Evolutionary conservation across 2,888 invertebrate genomes (phyloP).

Genomic region (Drosophila histrio): DNA sequence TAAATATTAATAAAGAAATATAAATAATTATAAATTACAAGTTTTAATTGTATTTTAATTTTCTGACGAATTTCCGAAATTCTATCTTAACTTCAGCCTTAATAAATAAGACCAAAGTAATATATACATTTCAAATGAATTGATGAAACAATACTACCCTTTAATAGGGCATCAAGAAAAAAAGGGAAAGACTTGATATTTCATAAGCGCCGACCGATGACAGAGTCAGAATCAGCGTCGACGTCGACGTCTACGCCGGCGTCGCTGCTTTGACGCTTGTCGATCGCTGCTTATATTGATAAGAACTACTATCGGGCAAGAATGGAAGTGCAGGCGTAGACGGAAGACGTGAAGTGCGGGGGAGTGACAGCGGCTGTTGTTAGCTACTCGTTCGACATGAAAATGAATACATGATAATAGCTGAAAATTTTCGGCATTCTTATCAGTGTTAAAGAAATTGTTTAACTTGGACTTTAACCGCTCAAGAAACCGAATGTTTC

Average conservation of each 20-base stretch:
- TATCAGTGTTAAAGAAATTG: conserved; percentile 56
- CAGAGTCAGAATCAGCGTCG: background rate
- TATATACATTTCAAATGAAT: no score
- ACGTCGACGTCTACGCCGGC: background rate
- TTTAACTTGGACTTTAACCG: conserved; percentile 63
- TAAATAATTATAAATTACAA: no score
- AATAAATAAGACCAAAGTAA: no score
- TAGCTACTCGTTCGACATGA: conserved; percentile 24
- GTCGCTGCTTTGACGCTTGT: conserved; percentile 46
- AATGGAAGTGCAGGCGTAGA: conserved; percentile 1
- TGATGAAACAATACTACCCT: background rate
- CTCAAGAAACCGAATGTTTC: conserved; percentile 5
- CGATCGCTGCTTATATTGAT: conserved; percentile 51
- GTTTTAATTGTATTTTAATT: no score
- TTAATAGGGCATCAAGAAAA: background rate
- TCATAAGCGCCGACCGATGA: conserved; percentile 16
- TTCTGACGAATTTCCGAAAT: no score
- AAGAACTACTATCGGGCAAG: conserved; percentile 40
- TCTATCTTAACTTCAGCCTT: no score
- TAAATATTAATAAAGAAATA: no score
- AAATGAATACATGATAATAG: conserved; percentile 42
- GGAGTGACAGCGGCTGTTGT: conserved; percentile 6
- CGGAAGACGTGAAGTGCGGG: background rate
- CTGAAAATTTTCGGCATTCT: conserved; percentile 53
- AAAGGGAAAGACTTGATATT: background rate